Evolutionary conservation across 92 coral and sea anemone species (phyloP).

Genomic region (Heliopora coerulea): DNA sequence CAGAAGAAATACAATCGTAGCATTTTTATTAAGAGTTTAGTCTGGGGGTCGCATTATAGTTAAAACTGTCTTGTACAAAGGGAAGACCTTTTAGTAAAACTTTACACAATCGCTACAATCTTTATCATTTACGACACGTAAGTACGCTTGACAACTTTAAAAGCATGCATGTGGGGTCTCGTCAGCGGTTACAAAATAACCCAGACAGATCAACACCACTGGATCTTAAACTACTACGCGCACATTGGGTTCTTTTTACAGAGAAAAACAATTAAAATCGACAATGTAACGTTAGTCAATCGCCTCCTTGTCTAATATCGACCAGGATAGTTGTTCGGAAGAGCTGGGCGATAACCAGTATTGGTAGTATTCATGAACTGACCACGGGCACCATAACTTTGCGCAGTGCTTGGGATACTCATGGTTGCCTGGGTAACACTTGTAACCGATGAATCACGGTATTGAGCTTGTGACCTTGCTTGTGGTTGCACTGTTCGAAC

Average conservation of each 20-base stretch:
- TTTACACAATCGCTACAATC: neutral
- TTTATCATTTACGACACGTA: too few species aligned
- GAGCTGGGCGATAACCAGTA: neutral
- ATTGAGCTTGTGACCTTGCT: constrained; percentile 68
- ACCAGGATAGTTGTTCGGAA: neutral
- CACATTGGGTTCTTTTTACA: neutral
- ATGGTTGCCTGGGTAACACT: neutral
- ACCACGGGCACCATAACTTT: constrained; percentile 1
- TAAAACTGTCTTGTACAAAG: too few species aligned
- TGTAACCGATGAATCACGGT: constrained; percentile 55
- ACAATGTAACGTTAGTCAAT: neutral
- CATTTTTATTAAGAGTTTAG: too few species aligned
- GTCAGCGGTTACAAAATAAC: too few species aligned
- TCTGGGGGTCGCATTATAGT: too few species aligned
- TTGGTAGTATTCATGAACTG: neutral
- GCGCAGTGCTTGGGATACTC: neutral
- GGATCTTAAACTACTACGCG: too few species aligned
- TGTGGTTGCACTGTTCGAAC: constrained; percentile 71
- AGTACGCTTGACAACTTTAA: too few species aligned
- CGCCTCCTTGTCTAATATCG: neutral
- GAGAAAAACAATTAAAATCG: neutral
- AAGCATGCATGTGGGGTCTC: too few species aligned
- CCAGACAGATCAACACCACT: too few species aligned
- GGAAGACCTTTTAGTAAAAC: neutral
- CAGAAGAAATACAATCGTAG: too few species aligned